Base-by-base conservation (phyloP, 2,888 invertebrate genomes). In the Stomorhina lunata region DNA sequence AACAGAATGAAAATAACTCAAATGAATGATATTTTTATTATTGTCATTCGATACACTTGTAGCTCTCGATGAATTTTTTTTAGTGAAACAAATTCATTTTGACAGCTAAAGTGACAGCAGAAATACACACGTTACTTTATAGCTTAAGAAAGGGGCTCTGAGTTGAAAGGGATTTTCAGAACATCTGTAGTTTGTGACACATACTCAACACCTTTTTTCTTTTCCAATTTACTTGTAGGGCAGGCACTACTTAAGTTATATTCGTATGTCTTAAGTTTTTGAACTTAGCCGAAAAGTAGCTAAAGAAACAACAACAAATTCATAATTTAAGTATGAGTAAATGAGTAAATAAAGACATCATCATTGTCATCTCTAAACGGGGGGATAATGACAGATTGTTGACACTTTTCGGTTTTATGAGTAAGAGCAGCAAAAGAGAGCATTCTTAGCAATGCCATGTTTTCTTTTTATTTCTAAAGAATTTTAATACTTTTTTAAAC, bases 301-400 rank as follows among this genome's bases (percentile, higher is more conserved):
- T 72, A 50, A 59, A 75, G 22, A 63, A 55, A 48, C 45, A 75
- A 57, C 22, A 50, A 27, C 0, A 50, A 20, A n/a, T n/a, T n/a
- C n/a, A n/a, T n/a, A n/a, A n/a, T n/a, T n/a, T n/a, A n/a, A n/a
- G n/a, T 43, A n/a, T 57, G 10, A 32, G 10, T 17, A 63, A 55
- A 17, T 34, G 20, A 25, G 1, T 34, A 69, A 57, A 79, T 72
- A 50, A 69, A 79, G 50, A 53, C 50, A 63, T 78, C 82, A 82
- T 71, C 82, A 72, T 71, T 79, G 82, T 75, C 82, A 76, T 82
- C 79, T 76, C 79, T 79, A 82, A n/a, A 79, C 53, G 43, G 59
- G 79, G 50, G 53, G 82, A 79, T 82, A 82, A 82, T 79, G 82
- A 82, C 82, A 82, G 82, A 82, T 82, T 79, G 82, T 82, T 82